Base-by-base conservation (phyloP, 2,888 invertebrate species). In the Alviniconcha strummeri region DNA sequence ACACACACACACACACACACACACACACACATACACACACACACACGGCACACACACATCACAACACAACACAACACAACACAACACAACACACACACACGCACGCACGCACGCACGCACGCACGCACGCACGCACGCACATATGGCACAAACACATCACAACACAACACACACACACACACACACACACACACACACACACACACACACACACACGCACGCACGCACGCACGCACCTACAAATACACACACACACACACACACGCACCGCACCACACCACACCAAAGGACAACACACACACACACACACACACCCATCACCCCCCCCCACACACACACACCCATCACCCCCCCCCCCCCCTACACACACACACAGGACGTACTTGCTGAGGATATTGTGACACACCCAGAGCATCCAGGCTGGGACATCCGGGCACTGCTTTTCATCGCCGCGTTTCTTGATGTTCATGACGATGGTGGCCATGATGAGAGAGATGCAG, bases 401-500 rank as follows among this genome's bases (percentile, higher is more conserved):
- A 83, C 91, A 92, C 60, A 93, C 72, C 72, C 85, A 85, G 74
- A 92, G 86, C 55, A 93, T 83, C 82, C 88, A 87, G 4, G 84
- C 83, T 0, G 93, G 92, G 7, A 93, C 92, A 56, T 86, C 86
- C 3, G 92, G 92, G 72, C 91, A 89, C 5, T 89, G 90, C 15
- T 89, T 88, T 36, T 88, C 87, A 82, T 91, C 91, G 1, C 91
- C 92, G 52, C 90, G 88, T 84, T 91, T 91, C 85, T 93, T 93
- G 71, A 93, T 90, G 86, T 93, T 93, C 90, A 93, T 92, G 17
- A 93, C 90, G 8, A 93, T 84, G 1, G 93, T 93, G 54, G 93
- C 92, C 87, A 92, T 91, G 83, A 93, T 91, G 79, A 93, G 88
- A 4, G 93, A 93, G 36, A 93, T 89, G 84, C 93, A 92, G 88